phyloP scores from a whole-genome alignment of 53 echinoderm and acorn worm genomes.

The Mesocentrotus franciscanus region DNA sequence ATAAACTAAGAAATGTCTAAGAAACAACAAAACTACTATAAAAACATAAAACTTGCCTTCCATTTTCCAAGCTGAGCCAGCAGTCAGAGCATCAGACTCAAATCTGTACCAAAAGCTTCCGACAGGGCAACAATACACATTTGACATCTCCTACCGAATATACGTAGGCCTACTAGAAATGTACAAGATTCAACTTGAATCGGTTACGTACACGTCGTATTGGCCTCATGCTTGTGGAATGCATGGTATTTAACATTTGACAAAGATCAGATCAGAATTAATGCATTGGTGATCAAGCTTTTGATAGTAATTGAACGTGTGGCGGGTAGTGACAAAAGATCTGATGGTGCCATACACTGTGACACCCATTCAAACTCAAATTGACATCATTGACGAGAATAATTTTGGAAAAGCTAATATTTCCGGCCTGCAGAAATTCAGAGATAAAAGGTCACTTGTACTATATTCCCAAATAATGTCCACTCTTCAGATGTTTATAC shows the following conservation, averaged over 20 bases:
- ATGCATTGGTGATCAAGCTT: conserved; percentile 25
- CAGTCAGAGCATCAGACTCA: not conserved
- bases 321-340: not conserved
- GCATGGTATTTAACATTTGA: conserved; percentile 22
- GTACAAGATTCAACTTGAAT: not conserved
- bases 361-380: not conserved
- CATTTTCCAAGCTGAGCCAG: not conserved
- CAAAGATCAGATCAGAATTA: conserved; percentile 1
- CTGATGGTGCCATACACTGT: not conserved
- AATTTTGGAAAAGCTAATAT: not conserved
- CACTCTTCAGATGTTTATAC: not conserved
- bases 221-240: conserved; percentile 12
- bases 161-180: not conserved
- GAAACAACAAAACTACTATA: not conserved
- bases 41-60: conserved; percentile 18
- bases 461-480: not conserved
- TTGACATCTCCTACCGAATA: not conserved
- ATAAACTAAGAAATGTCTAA: not conserved
- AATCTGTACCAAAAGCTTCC: not conserved
- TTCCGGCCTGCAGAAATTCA: not conserved
- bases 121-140: not conserved
- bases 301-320: conserved; percentile 39
- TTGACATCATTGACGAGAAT: not conserved
- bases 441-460: not conserved
- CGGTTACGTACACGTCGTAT: not conserved